Base-by-base conservation (phyloP, 2,797 vertebrate genomes). In the Bovichtus diacanthus region DNA sequence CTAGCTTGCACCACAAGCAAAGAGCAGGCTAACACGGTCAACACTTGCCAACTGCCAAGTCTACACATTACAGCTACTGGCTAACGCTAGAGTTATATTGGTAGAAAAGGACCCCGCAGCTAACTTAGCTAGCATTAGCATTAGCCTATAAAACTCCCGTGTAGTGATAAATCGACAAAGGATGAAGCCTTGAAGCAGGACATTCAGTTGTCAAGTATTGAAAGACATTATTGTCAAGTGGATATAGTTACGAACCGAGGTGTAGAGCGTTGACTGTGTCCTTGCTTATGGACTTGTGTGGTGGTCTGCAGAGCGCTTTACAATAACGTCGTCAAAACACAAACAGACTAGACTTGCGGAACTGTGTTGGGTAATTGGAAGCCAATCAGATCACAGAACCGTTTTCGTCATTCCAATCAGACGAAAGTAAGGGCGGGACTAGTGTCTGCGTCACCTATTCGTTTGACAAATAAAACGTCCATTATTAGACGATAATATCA, bases 241-340 rank as follows among this genome's bases (percentile, higher is more conserved):
- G 29, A 1, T 39, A 15, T 3, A 44, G 67, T 77, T 88, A 88
- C 87, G 53, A 89, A 93, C 90, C 78, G 34, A 46, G n/a, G 15
- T 34, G 72, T 2, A 72, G 56, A 66, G 36, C 6, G 47, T 2
- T 11, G 66, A 34, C n/a, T 10, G 38, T 19, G 23, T 62, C 74
- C 34, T 43, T 31, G 10, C 15, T 21, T 76, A 0, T 38, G 50
- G 25, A 70, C 54, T 76, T 82, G 64, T 73, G 71, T 68, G 34
- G 9, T 65, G 71, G 46, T 76, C 60, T 55, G 55, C 44, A 46
- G 53, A 79, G 60, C 41, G 84, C 74, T 68, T 64, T 18, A 53
- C 39, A 64, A 71, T 77, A 88, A 80, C 75, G 70, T 79, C 80
- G 70, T 80, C 81, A 90, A 90, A 88, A 92, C 88, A 94, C 87